A percentile compares a stretch with the other conserved stretches of the same genome.
phyloP scores from a whole-genome alignment of 2,113 vertebrate species.

The Lynx canadensis region DNA sequence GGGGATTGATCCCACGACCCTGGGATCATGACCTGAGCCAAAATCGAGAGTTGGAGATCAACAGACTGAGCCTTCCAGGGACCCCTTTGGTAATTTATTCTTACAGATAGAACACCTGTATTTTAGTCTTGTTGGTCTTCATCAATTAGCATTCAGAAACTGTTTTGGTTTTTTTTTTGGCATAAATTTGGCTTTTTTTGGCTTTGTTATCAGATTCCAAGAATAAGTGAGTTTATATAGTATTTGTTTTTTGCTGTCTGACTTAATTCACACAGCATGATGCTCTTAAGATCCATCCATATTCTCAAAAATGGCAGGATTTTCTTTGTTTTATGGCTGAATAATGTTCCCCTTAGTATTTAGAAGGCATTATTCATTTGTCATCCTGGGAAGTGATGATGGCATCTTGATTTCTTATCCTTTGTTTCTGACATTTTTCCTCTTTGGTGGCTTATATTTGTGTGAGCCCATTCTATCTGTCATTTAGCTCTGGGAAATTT shows the following conservation, averaged over 20 bases:
- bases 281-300: neutral
- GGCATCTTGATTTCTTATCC: neutral
- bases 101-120: neutral
- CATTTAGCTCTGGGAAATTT: neutral
- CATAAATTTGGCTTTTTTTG: neutral
- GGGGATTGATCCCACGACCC: too few species aligned
- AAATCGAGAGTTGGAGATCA: too few species aligned
- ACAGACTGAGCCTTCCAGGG: too few species aligned
- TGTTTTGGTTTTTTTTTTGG: neutral
- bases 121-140: constrained; percentile 17
- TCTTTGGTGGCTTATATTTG: neutral
- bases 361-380: neutral
- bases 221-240: neutral
- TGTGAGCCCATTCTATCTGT: neutral
- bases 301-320: neutral
- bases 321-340: neutral
- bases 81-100: neutral
- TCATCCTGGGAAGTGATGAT: neutral
- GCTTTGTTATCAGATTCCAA: neutral
- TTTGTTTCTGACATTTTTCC: neutral
- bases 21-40: too few species aligned
- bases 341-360: neutral
- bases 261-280: neutral
- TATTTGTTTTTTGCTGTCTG: neutral
- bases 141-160: neutral